phyloP scores from a whole-genome alignment of 1,140 invertebrate species.

The Drosophila cardini region DNA sequence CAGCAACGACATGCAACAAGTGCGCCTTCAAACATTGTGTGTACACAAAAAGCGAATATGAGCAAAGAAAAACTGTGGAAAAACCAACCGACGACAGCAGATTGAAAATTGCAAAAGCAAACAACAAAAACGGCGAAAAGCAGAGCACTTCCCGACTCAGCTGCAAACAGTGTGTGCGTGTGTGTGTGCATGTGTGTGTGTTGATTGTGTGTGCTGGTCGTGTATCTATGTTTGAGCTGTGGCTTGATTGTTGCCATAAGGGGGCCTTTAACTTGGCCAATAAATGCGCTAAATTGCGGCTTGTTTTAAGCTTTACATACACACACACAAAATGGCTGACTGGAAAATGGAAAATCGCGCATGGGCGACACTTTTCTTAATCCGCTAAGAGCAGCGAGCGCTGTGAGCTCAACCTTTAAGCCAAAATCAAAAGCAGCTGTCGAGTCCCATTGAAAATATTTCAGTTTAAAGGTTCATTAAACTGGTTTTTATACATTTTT shows the following conservation, averaged over 20 bases:
- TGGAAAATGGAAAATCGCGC: conserved; percentile 18
- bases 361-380: conserved; percentile 34
- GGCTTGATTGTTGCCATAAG: conserved; percentile 33
- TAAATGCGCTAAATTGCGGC: conserved; percentile 43
- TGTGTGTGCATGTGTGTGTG: background rate
- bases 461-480: conserved; percentile 83
- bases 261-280: conserved; percentile 61
- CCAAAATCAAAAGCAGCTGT: conserved; percentile 34
- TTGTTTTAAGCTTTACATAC: conserved; percentile 43
- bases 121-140: conserved; percentile 22
- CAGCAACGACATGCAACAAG: conserved; percentile 63
- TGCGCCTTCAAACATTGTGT: conserved; percentile 60
- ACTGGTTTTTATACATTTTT: conserved; percentile 72
- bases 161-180: background rate
- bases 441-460: conserved; percentile 67
- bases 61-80: conserved; percentile 3
- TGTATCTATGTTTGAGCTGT: conserved; percentile 48
- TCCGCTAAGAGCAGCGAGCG: conserved; percentile 16
- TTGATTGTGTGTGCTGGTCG: conserved; percentile 1
- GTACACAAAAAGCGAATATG: conserved; percentile 32
- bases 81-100: conserved; percentile 28
- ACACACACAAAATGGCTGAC: conserved; percentile 63
- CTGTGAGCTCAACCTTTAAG: conserved; percentile 23
- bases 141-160: conserved; percentile 21
- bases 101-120: conserved; percentile 45